A percentile compares a stretch with the other conserved stretches of the same genome.
phyloP scores from a whole-genome alignment of 2,797 vertebrate species.

The Sebastiscus albofasciatus region DNA sequence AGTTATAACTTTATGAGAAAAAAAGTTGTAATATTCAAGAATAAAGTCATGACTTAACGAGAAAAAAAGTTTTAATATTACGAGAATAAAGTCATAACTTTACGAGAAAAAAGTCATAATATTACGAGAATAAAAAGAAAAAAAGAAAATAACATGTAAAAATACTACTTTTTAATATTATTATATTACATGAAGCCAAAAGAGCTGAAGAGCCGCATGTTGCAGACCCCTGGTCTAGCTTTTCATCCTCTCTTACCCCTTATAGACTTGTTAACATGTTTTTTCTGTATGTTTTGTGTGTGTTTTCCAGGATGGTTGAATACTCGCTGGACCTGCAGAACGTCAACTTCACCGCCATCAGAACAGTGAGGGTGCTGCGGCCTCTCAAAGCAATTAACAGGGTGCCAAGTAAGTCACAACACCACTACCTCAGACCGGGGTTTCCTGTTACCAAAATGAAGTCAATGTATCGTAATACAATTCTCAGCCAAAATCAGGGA shows the following conservation, averaged over 20 bases:
- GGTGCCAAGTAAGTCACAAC: constrained; percentile 93
- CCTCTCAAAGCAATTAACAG: constrained; percentile 98
- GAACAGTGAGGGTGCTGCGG: constrained; percentile 94
- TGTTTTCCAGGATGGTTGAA: constrained; percentile 90
- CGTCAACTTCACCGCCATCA: constrained; percentile 95
- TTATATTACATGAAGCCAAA: no score
- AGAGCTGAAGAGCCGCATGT: no score
- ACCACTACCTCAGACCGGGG: background rate
- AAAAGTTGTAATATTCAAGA: no score
- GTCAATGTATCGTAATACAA: background rate
- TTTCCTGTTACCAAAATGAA: fast-evolving
- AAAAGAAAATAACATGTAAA: fast-evolving
- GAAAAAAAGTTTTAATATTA: no score
- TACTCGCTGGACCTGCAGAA: constrained; percentile 98
- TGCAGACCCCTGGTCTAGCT: background rate
- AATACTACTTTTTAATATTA: no score
- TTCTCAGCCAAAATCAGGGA: background rate
- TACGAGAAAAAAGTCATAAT: no score
- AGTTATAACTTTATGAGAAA: no score
- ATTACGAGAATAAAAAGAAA: no score
- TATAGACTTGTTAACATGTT: background rate
- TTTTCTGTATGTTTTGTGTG: background rate
- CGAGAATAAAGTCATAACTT: fast-evolving
- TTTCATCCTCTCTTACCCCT: background rate
- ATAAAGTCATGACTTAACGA: no score